Evolutionary conservation across 2,888 invertebrate species (phyloP).

Genomic region (Petrophora chlorosata): DNA sequence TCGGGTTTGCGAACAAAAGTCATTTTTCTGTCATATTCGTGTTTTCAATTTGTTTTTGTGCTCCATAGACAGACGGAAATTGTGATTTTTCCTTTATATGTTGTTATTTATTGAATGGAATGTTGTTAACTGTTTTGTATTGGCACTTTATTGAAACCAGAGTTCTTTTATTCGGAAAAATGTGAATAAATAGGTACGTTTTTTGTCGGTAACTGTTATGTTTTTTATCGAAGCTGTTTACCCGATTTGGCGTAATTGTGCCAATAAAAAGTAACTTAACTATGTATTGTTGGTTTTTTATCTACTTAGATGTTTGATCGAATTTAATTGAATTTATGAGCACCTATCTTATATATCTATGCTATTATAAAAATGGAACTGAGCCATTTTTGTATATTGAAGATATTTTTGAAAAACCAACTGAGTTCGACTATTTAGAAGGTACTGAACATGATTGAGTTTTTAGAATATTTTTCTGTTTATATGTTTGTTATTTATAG

Average conservation of each 20-base stretch:
- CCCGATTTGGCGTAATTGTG: neutral
- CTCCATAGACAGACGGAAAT: conserved; percentile 51
- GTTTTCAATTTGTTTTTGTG: conserved; percentile 49
- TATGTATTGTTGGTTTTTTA: no score
- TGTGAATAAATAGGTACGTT: conserved; percentile 24
- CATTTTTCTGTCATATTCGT: conserved; percentile 46
- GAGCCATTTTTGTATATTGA: no score
- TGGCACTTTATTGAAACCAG: conserved; percentile 9
- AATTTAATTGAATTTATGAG: no score
- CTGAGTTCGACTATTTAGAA: no score
- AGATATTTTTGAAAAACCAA: no score
- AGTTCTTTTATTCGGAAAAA: conserved; percentile 25
- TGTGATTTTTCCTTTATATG: conserved; percentile 49
- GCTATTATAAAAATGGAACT: no score
- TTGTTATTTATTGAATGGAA: conserved; percentile 35
- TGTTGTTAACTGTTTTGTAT: conserved; percentile 33
- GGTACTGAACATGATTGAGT: no score
- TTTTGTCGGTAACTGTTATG: conserved; percentile 2
- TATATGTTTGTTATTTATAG: no score
- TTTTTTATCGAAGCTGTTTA: neutral
- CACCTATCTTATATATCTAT: no score
- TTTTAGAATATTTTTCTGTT: no score
- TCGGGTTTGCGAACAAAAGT: conserved; percentile 25
- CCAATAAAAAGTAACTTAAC: no score
- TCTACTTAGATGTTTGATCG: no score